Base-by-base conservation (phyloP, 2,113 vertebrate species). In the Gallinago jamesoni region DNA sequence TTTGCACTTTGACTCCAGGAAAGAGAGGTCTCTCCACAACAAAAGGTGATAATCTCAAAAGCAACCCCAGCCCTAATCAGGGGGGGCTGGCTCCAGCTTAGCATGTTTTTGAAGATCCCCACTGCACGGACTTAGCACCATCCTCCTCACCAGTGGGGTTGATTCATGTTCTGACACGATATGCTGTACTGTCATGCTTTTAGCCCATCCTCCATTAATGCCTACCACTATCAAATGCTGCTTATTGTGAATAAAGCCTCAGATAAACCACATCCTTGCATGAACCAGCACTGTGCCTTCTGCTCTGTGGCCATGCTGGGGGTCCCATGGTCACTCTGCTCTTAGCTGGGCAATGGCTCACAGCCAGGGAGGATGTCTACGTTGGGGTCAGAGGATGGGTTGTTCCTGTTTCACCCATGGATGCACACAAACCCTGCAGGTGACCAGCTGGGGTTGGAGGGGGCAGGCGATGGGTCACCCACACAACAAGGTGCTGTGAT, bases 321-420 rank as follows among this genome's bases (percentile, higher is more conserved):
- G 1, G 1, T n/a, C 31, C 28, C 35, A 64, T 1, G 0, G 33
- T 27, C 53, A 60, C 12, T 9, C 56, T 0, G 0, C 18, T 11
- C 33, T n/a, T 33, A 30, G 12, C 31, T 72, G 31, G 41, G 11
- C 14, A 9, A 67, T 52, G 47, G 14, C 23, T 31, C 10, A 21
- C 1, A 6, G 39, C 14, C 63, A 37, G 31, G 30, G 43, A 70
- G 28, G 37, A 43, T 33, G 24, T 28, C 10, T 8, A 6, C 30
- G 63, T n/a, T 21, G 23, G 41, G 15, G 18, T 48, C 31, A 70
- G 62, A 45, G 81, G n/a, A n/a, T 47, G 31, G 9, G 31, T 22
- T 59, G n/a, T 37, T 89, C 50, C 45, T 39, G 35, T 63, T 89
- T 67, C 52, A 74, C 11, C 28, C 52, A 35, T 6, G 4, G 27